Percentiles rank a stretch among this genome's conserved stretches.
Evolutionary conservation across 2,888 invertebrate genomes (phyloP).

Genomic region (Catotricha subobsoleta): DNA sequence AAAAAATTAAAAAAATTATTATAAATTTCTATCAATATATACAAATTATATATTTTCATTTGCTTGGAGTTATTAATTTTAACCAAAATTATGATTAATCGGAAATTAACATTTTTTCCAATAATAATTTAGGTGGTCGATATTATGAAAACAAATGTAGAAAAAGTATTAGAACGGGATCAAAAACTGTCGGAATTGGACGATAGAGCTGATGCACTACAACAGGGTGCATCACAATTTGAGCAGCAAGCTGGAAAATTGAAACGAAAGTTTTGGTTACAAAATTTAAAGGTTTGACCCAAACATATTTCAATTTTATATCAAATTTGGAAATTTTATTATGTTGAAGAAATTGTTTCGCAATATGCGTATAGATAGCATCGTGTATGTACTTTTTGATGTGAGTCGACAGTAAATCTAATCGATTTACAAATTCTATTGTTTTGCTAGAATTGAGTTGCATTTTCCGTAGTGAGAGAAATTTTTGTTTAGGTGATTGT

Average conservation of each 20-base stretch:
- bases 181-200: slow-evolving; percentile 88
- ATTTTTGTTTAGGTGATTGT: too few relatives aligned
- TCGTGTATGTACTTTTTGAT: too few relatives aligned
- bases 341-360: too few relatives aligned
- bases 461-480: too few relatives aligned
- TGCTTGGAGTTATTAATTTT: not conserved
- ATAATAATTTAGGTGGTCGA: slow-evolving; percentile 49
- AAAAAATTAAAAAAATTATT: not conserved
- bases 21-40: not conserved
- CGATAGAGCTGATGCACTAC: slow-evolving; percentile 86
- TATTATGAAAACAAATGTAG: slow-evolving; percentile 91
- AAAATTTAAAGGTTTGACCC: slow-evolving; percentile 65
- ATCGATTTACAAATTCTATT: not conserved
- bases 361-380: too few relatives aligned
- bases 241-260: slow-evolving; percentile 94
- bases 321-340: too few relatives aligned
- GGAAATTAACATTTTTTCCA: not conserved
- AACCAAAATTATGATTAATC: not conserved
- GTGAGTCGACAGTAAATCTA: not conserved
- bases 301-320: not conserved
- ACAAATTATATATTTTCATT: not conserved
- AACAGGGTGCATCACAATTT: slow-evolving; percentile 89
- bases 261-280: slow-evolving; percentile 95
- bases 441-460: too few relatives aligned
- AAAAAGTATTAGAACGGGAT: slow-evolving; percentile 90